Percentiles rank a stretch among this genome's conserved stretches.
phyloP scores from a whole-genome alignment of 2,888 invertebrate genomes.

The Seira sanloemensis region DNA sequence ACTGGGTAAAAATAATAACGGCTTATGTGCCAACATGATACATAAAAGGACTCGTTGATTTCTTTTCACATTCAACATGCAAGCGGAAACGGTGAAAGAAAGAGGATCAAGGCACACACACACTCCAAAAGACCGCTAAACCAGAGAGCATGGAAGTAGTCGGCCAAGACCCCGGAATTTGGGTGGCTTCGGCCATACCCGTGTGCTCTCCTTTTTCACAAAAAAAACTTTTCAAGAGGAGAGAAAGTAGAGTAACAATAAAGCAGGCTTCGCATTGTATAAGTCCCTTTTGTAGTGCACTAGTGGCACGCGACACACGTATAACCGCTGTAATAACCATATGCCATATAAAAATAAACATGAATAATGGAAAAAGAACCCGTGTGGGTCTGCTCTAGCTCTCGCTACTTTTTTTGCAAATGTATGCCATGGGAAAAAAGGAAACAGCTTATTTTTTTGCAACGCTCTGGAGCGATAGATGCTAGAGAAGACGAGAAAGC shows the following conservation, averaged over 20 bases:
- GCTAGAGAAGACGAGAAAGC: slow-evolving; percentile 12
- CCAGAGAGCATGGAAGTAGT: slow-evolving; percentile 32
- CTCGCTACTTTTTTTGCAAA: neutral
- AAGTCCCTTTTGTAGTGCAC: slow-evolving; percentile 24
- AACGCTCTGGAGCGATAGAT: slow-evolving; percentile 1
- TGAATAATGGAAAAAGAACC: slow-evolving; percentile 8
- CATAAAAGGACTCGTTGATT: slow-evolving; percentile 30
- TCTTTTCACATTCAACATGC: slow-evolving; percentile 61
- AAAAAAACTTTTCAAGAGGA: slow-evolving; percentile 36
- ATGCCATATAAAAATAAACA: slow-evolving; percentile 32
- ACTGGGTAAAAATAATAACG: neutral
- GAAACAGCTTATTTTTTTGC: slow-evolving; percentile 4
- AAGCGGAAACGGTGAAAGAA: slow-evolving; percentile 47
- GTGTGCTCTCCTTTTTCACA: slow-evolving; percentile 22
- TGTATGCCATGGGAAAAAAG: slow-evolving; percentile 20
- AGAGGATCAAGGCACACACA: slow-evolving; percentile 47
- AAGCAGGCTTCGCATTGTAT: slow-evolving; percentile 17
- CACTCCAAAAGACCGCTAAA: slow-evolving; percentile 40
- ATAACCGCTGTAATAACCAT: slow-evolving; percentile 42
- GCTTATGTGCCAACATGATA: slow-evolving; percentile 33
- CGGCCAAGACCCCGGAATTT: slow-evolving; percentile 62
- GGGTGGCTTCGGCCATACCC: slow-evolving; percentile 56
- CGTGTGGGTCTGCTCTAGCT: neutral
- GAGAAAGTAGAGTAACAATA: slow-evolving; percentile 53
- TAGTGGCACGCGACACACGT: slow-evolving; percentile 60